Evolutionary conservation across 2,888 invertebrate species (phyloP).

Genomic region (Synergus umbraculus): DNA sequence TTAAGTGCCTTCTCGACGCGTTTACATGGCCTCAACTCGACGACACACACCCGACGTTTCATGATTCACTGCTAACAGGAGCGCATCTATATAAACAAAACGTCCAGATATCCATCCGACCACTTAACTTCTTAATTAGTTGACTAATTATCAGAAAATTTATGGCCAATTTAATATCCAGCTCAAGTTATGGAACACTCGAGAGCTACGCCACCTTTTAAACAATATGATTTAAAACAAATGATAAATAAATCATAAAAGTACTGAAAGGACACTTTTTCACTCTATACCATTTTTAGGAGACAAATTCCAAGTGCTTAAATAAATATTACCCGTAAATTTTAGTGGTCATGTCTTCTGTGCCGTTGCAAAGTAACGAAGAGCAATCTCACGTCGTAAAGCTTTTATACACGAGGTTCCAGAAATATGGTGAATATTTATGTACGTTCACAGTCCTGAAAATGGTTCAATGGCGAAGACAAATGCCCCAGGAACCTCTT

Average conservation of each 20-base stretch:
- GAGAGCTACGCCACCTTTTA: too few species aligned
- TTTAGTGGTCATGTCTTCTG: background rate
- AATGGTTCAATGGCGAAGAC: constrained; percentile 9
- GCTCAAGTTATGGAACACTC: background rate
- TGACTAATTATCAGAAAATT: background rate
- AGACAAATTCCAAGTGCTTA: background rate
- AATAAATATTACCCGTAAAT: background rate
- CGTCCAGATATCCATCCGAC: background rate
- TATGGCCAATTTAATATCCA: background rate
- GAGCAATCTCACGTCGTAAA: constrained; percentile 5
- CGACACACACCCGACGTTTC: constrained; percentile 42
- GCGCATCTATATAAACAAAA: constrained; percentile 4
- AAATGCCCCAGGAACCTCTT: constrained; percentile 4
- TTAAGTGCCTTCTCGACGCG: constrained; percentile 60
- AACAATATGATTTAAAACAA: too few species aligned
- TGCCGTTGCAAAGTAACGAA: background rate
- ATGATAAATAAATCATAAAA: too few species aligned
- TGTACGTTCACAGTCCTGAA: constrained; percentile 5
- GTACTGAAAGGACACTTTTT: background rate
- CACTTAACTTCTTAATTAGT: constrained; percentile 8
- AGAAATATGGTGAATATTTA: constrained; percentile 8
- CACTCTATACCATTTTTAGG: background rate
- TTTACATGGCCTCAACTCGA: constrained; percentile 57
- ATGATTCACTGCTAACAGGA: constrained; percentile 54
- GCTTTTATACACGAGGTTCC: constrained; percentile 5